phyloP scores from a whole-genome alignment of 35 echinoderm and acorn worm species.

The Apostichopus californicus region DNA sequence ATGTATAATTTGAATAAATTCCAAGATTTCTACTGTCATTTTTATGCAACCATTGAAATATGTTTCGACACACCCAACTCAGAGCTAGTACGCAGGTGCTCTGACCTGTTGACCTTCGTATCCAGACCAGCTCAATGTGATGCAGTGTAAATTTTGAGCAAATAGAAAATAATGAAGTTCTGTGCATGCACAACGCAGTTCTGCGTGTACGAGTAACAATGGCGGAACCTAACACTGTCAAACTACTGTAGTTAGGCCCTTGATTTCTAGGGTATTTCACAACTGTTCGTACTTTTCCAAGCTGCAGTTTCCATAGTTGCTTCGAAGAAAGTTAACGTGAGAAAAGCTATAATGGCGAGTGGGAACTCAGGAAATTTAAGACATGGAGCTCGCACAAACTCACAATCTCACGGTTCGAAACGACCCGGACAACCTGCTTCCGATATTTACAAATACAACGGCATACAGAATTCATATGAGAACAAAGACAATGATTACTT shows the following conservation, averaged over 20 bases:
- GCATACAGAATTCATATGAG: conserved; percentile 95
- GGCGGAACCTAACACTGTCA: background rate
- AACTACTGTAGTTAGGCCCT: background rate
- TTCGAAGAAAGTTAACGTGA: background rate
- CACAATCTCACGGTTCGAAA: conserved; percentile 65
- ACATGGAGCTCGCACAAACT: conserved; percentile 17
- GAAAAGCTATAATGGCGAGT: conserved; percentile 34
- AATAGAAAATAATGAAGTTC: background rate
- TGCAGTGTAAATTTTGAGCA: conserved; percentile 22
- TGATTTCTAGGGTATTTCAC: background rate
- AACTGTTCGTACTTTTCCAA: background rate
- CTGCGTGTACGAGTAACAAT: background rate
- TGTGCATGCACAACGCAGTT: background rate
- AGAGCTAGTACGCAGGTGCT: background rate
- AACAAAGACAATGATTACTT: conserved; percentile 99
- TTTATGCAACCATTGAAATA: too few relatives aligned
- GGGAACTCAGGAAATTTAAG: conserved; percentile 41
- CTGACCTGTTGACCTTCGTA: conserved; percentile 11
- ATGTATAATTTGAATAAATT: too few relatives aligned
- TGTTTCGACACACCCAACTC: conserved; percentile 22
- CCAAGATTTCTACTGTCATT: too few relatives aligned
- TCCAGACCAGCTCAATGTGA: conserved; percentile 45
- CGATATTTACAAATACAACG: conserved; percentile 92
- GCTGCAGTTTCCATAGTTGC: background rate
- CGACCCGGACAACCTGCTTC: conserved; percentile 67